Evolutionary conservation across 2,888 invertebrate genomes (phyloP), one percentile per base, ranked within the genome.

Genomic region (Himalopsyche tibetana): DNA sequence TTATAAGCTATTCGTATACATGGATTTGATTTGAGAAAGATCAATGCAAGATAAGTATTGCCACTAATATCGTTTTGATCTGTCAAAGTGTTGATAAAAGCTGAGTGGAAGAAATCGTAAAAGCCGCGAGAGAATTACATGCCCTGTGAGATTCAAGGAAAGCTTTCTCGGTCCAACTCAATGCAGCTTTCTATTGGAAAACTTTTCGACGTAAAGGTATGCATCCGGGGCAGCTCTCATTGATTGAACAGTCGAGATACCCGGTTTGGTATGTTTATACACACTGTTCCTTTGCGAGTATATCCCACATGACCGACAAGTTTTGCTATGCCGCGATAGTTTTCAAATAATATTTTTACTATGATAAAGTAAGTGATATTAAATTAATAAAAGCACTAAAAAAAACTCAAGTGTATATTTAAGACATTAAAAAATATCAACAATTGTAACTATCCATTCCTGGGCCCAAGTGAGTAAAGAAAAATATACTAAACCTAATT

Each of bases 171-270:
- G 80, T 80, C 51, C 36, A 63, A 74, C 80, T 69, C 88, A 69
- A 81, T 84, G 82, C 84, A 82, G 82, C 80, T 80, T 81, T 86
- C 88, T 88, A 88, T 88, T 87, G 86, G 88, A 87, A 88, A 88
- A 88, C 84, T 88, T 88, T 85, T 80, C 55, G 79, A 80, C 88
- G 84, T 88, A 85, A 88, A 88, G 86, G 88, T 88, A 85, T 88
- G 88, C 87, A 88, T 88, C 84, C 79, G 83, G 86, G 74, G 84
- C 83, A 83, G 80, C 85, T 51, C 63, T 56, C 63, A 83, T 86
- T 88, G 88, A 88, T 86, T 85, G 86, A 86, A 86, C 83, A 55
- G 81, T 56, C 36, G 51, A 82, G 56, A 80, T 69, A 45, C 45
- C 85, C 83, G 84, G 51, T 88, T 85, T 45, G 82, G 55, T 86